phyloP scores from a whole-genome alignment of 1,140 invertebrate species.

The Vanessa tameamea region DNA sequence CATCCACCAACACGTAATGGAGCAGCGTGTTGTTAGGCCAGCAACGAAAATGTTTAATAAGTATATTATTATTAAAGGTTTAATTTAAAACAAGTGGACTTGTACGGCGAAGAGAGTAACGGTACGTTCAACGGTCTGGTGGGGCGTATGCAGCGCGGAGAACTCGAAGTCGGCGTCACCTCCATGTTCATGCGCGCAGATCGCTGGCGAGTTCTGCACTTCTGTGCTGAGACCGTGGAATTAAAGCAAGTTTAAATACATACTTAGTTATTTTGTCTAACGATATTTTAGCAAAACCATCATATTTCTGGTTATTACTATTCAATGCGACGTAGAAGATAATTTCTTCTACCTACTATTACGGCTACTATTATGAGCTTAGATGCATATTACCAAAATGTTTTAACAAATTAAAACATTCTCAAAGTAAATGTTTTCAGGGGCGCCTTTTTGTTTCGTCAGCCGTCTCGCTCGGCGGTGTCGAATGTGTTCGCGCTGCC shows the following conservation, averaged over 20 bases:
- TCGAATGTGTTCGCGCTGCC: constrained; percentile 85
- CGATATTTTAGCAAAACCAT: no score
- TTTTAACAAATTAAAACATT: no score
- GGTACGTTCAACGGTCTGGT: constrained; percentile 80
- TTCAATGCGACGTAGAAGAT: no score
- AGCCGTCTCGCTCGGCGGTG: constrained; percentile 84
- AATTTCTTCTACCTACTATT: no score
- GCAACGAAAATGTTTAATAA: neutral
- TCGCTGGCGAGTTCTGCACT: constrained; percentile 76
- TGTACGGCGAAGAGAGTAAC: constrained; percentile 81
- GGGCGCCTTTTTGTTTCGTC: constrained; percentile 82
- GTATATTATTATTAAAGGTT: constrained; percentile 55
- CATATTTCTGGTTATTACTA: no score
- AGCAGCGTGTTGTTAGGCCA: no score
- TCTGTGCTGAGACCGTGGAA: constrained; percentile 78
- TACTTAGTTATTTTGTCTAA: constrained; percentile 1
- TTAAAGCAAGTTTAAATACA: constrained; percentile 59
- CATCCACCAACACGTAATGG: no score
- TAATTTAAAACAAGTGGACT: constrained; percentile 75
- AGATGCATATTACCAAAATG: no score
- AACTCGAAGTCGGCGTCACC: constrained; percentile 78
- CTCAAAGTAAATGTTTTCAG: constrained; percentile 37
- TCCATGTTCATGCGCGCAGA: constrained; percentile 81
- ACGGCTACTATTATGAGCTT: no score
- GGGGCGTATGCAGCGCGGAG: constrained; percentile 78